phyloP scores from a whole-genome alignment of 2,888 invertebrate species.

The Neuroscelio doddi region DNA sequence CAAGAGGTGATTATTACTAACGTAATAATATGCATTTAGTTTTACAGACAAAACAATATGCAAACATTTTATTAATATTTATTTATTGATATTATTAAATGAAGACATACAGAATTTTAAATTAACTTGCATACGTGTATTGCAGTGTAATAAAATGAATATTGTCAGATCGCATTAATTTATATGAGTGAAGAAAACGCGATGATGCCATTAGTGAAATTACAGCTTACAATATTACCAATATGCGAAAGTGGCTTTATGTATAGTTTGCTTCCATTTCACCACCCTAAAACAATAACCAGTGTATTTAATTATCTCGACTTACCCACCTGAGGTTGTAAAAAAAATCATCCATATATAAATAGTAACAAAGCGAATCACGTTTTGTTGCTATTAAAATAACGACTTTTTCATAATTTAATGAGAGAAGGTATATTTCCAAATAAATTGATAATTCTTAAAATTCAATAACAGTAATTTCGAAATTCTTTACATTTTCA shows the following conservation, averaged over 20 bases:
- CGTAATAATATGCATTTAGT: too few relatives aligned
- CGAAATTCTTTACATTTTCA: too few relatives aligned
- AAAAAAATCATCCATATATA: constrained; percentile 42
- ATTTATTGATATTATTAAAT: too few relatives aligned
- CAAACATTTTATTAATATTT: too few relatives aligned
- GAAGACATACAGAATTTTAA: too few relatives aligned
- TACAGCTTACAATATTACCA: constrained; percentile 66
- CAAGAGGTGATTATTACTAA: too few relatives aligned
- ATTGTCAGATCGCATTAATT: constrained; percentile 32
- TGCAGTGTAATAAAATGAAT: too few relatives aligned
- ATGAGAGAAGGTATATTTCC: constrained; percentile 21
- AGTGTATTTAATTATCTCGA: constrained; percentile 41
- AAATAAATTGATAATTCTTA: constrained; percentile 36
- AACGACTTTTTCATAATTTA: constrained; percentile 38
- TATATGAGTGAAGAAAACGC: constrained; percentile 47
- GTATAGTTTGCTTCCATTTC: constrained; percentile 18
- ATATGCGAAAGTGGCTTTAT: constrained; percentile 58
- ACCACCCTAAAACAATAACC: constrained; percentile 43
- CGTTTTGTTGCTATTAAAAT: constrained; percentile 36
- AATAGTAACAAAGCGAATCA: constrained; percentile 41
- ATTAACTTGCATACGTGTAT: too few relatives aligned
- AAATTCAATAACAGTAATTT: too few relatives aligned
- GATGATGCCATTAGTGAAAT: constrained; percentile 68
- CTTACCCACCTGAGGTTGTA: constrained; percentile 40
- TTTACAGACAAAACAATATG: too few relatives aligned